These are phyloP conservation scores for Columba livia DNA, from an alignment of 2,113 vertebrate species.

Conservation along the genomic window DNA sequence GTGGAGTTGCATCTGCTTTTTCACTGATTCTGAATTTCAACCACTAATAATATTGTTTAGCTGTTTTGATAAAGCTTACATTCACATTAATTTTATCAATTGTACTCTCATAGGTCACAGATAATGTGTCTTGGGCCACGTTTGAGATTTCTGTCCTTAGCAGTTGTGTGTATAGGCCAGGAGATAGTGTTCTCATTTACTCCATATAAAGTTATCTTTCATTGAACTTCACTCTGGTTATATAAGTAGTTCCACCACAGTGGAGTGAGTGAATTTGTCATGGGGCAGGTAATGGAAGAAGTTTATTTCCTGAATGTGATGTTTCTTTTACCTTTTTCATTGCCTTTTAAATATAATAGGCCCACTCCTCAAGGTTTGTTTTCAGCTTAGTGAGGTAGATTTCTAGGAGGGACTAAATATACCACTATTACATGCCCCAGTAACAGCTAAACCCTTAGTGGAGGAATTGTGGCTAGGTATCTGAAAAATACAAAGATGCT, in stretches of 20 bases:
- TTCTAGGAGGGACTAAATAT: not conserved
- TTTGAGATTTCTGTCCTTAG: not conserved
- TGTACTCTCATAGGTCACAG: not conserved
- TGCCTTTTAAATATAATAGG: not conserved
- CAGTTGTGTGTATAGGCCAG: rapidly evolving
- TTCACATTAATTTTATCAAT: not conserved
- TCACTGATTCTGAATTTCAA: not conserved
- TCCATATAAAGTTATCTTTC: not conserved
- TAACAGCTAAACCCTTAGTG: not conserved
- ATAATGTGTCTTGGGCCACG: not conserved
- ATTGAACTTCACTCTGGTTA: not conserved
- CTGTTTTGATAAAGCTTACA: not conserved
- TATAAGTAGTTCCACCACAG: not conserved
- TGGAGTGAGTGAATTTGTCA: not conserved
- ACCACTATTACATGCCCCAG: not conserved
- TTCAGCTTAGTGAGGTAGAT: not conserved
- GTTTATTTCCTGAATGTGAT: not conserved
- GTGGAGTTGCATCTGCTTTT: not conserved
- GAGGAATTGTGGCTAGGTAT: not conserved
- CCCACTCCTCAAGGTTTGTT: not conserved
- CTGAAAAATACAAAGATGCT: not conserved
- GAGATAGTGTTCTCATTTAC: not conserved
- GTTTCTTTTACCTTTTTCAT: not conserved
- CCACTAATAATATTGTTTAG: not conserved
- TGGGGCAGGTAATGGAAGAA: not conserved